phyloP scores from a whole-genome alignment of 2,113 vertebrate genomes.

The Gymnogyps californianus region DNA sequence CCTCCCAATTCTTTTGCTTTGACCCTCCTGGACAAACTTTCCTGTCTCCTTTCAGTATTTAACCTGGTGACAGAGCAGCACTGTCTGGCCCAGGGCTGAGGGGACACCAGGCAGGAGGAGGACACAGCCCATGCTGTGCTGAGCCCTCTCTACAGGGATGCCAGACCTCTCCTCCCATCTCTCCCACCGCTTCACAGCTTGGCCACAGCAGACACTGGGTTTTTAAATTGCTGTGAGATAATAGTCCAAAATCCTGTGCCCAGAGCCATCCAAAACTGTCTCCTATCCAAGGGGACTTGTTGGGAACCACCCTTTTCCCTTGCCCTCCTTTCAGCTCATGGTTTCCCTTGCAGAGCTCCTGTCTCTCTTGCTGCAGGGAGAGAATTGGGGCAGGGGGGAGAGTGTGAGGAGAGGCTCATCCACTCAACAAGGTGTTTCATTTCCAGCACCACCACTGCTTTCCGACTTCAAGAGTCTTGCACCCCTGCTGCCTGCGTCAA shows the following conservation, averaged over 20 bases:
- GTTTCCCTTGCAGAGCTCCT: not conserved
- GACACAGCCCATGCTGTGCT: not conserved
- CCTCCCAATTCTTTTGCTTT: not conserved
- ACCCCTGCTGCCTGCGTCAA: fast-evolving
- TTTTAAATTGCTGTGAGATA: not conserved
- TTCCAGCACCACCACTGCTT: not conserved
- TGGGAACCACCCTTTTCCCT: not conserved
- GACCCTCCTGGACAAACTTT: not conserved
- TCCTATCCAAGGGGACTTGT: not conserved
- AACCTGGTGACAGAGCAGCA: not conserved
- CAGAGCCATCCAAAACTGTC: not conserved
- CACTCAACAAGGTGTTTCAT: not conserved
- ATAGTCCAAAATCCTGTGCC: not conserved
- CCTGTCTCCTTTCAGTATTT: not conserved
- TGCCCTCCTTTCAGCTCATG: fast-evolving
- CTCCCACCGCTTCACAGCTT: not conserved
- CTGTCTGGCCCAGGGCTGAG: not conserved
- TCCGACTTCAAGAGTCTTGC: not conserved
- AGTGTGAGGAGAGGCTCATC: not conserved
- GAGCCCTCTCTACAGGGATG: not conserved
- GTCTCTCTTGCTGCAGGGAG: not conserved
- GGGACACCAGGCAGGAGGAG: not conserved
- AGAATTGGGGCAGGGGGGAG: not conserved
- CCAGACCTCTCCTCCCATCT: not conserved
- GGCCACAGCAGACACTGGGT: not conserved